Evolutionary conservation across 2,888 invertebrate genomes (phyloP).

Genomic region (Oscheius onirici): DNA sequence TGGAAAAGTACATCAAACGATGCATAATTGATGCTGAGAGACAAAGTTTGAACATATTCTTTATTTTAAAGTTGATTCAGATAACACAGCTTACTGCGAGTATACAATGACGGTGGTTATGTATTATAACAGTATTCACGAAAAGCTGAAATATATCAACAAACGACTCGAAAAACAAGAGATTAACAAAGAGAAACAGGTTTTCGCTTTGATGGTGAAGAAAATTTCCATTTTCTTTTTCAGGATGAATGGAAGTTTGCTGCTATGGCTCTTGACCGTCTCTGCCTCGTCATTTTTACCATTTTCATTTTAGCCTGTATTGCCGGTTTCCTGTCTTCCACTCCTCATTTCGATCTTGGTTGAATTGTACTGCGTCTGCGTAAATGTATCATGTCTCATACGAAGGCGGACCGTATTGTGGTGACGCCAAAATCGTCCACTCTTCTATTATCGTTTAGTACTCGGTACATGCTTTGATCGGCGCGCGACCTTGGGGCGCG

Average conservation of each 20-base stretch:
- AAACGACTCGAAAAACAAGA: constrained; percentile 40
- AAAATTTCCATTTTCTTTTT: no score
- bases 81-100: constrained; percentile 41
- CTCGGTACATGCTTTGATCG: not conserved
- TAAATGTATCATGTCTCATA: no score
- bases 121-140: constrained; percentile 55
- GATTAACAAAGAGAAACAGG: constrained; percentile 37
- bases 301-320: constrained; percentile 49
- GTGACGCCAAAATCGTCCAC: not conserved
- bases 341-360: constrained; percentile 45
- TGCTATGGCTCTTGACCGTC: constrained; percentile 57
- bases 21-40: constrained; percentile 50
- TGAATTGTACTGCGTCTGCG: no score
- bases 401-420: no score
- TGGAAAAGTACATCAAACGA: constrained; percentile 56
- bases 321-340: constrained; percentile 42
- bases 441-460: no score
- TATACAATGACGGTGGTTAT: constrained; percentile 50
- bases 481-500: constrained; percentile 16
- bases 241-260: constrained; percentile 62
- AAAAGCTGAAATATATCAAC: constrained; percentile 45
- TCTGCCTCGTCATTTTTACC: constrained; percentile 53
- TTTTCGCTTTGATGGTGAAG: no score
- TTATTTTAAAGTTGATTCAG: constrained; percentile 30
- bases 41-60: constrained; percentile 35